Base-by-base conservation (phyloP, 2,797 vertebrate species). In the Sphenodon punctatus region DNA sequence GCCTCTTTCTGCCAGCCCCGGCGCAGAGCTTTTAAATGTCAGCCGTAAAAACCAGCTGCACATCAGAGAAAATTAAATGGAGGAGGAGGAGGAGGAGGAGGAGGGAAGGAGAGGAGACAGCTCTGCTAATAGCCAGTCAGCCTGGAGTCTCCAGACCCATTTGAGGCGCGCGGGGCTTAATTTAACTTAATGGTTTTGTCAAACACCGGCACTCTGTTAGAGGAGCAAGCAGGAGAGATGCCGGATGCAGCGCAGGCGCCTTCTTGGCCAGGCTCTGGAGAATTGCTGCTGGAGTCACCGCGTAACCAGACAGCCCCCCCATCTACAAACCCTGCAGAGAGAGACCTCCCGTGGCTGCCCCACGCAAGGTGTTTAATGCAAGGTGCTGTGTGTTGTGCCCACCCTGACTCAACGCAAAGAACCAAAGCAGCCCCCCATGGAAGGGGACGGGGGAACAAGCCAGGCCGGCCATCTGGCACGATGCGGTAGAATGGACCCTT, bases 181-280 rank as follows among this genome's bases (percentile, higher is more conserved):
- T 94, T 89, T 90, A 84, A 86, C 88, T 85, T 90, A 92, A 93
- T 91, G 87, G 88, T 90, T 89, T 91, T 89, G 91, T 92, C 89
- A 93, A 89, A 91, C 85, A 87, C 11, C 78, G 85, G 89, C 77
- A 74, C 80, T 82, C 87, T 61, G 75, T 88, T 88, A 88, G 89
- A 88, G 92, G 84, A 80, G 76, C 73, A 55, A n/a, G n/a, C n/a
- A n/a, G n/a, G n/a, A n/a, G 20, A 16, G 25, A n/a, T 3, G 20
- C 7, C 23, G 42, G 8, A 41, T 32, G 12, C 20, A 22, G 9
- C 5, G 8, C 38, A n/a, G 19, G 32, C 42, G 9, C 7, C n/a
- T 20, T n/a, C n/a, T 9, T 15, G 43, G 20, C 17, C n/a, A 17
- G 10, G 12, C 8, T 38, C 22, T n/a, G n/a, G n/a, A n/a, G n/a